Evolutionary conservation across 2,113 vertebrate genomes (phyloP), one percentile per base, ranked within the genome.

Genomic region (Ctenodactylus gundi): DNA sequence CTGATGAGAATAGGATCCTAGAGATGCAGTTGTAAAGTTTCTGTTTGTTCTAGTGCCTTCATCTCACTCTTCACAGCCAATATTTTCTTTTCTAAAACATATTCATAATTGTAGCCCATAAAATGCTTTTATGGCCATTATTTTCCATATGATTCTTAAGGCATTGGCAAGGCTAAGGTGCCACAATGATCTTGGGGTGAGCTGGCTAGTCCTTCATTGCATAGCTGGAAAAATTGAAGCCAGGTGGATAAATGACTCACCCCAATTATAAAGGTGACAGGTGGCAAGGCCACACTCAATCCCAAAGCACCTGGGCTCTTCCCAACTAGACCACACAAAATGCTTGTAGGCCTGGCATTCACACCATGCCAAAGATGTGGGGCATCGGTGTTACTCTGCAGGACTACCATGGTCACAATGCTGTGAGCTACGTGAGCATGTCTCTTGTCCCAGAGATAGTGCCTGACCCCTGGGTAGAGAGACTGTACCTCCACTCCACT

Each of bases 61-160:
- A 27, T 67, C 67, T 60, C 49, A 18, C 17, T 72, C 62, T 76
- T 67, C 44, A 39, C 17, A 75, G 73, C 57, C 21, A 65, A 17
- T 46, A 20, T 87, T 91, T 91, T 84, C 65, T 87, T 91, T 91
- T 84, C 65, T 76, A 76, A 87, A 92, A 58, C n/a, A 23, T 64
- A 86, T 76, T 84, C 36, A 34, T 70, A 87, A 91, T 94, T 81
- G 87, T 21, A 86, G 65, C 44, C 60, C 39, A 67, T 80, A 80
- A 85, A 88, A 67, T 84, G 75, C 84, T 65, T 27, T 86, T 36
- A 20, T 29, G 41, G 49, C 27, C 46, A 60, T 89, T 78, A 34
- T 62, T 91, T 76, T 67, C 93, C 46, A 62, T 75, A 31, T 75
- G 90, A 93, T 90, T 80, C 89, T 91, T 75, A 29, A 31, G 27